These are phyloP conservation scores for Hydractinia echinata DNA, from an alignment of 30 jellyfish, hydroid and myxozoan genomes.

Conservation along the genomic window DNA sequence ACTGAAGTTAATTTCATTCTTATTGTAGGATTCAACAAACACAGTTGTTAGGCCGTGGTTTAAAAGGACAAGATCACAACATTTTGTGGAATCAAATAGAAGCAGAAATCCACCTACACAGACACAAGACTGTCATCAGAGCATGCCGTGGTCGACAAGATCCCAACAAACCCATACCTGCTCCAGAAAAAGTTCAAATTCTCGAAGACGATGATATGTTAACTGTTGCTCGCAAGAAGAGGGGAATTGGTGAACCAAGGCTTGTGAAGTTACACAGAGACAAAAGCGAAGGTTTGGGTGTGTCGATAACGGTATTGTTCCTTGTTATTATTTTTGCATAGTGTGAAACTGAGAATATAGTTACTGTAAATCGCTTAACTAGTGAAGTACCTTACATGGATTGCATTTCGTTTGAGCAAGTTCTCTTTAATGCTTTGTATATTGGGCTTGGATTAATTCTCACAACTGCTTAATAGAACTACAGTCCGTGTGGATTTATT, in stretches of 20 bases:
- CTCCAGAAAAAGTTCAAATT: conserved; percentile 46
- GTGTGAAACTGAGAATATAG: neutral
- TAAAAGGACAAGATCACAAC: conserved; percentile 77
- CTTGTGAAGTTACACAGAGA: conserved; percentile 58
- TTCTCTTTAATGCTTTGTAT: too few species aligned
- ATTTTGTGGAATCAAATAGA: conserved; percentile 92
- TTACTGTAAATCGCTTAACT: too few species aligned
- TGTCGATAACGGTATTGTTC: conserved; percentile 75
- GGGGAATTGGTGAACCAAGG: conserved; percentile 80
- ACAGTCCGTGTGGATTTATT: too few species aligned
- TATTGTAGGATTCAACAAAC: conserved; percentile 77
- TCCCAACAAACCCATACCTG: conserved; percentile 35
- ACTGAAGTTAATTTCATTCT: neutral
- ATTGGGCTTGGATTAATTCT: too few species aligned
- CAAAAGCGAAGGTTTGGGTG: conserved; percentile 83
- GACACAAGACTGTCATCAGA: conserved; percentile 90
- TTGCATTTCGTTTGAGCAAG: too few species aligned
- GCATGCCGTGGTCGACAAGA: conserved; percentile 82
- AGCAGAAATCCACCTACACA: conserved; percentile 90
- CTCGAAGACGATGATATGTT: conserved; percentile 45
- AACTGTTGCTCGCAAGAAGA: conserved; percentile 49
- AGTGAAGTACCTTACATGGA: too few species aligned
- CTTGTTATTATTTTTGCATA: neutral
- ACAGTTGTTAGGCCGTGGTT: conserved; percentile 80
- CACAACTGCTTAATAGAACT: too few species aligned